Percentiles rank a stretch among this genome's conserved stretches.
Evolutionary conservation across 2,113 vertebrate genomes (phyloP).

Genomic region (Ovis canadensis): DNA sequence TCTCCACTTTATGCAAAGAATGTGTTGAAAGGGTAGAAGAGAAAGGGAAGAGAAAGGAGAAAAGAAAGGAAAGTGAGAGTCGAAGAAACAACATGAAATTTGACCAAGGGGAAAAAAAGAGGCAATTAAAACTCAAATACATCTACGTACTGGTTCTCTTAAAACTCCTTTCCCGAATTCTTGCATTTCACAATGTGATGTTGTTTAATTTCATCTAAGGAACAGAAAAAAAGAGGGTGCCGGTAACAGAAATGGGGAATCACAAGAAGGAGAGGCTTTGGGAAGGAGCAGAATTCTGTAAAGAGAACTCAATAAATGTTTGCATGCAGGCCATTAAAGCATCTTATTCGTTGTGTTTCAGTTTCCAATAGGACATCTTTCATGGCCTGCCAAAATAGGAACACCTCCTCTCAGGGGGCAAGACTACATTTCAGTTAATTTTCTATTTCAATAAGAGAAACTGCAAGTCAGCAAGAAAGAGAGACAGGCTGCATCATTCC

Average conservation of each 20-base stretch:
- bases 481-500: neutral
- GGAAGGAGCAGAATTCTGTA: neutral
- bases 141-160: neutral
- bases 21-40: neutral
- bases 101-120: neutral
- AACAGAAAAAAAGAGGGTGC: neutral
- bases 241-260: slow-evolving; percentile 24
- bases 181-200: neutral
- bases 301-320: slow-evolving; percentile 17
- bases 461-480: slow-evolving; percentile 32
- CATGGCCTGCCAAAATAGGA: slow-evolving; percentile 30
- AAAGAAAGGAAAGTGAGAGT: neutral
- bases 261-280: neutral
- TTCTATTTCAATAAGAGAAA: slow-evolving; percentile 48
- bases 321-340: slow-evolving; percentile 25
- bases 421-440: slow-evolving; percentile 43
- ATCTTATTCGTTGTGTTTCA: slow-evolving; percentile 7
- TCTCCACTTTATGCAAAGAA: neutral
- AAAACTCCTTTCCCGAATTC: neutral
- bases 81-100: neutral
- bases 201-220: neutral
- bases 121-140: neutral
- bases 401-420: slow-evolving; percentile 22
- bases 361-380: slow-evolving; percentile 45
- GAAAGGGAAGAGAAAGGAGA: neutral